A percentile compares a stretch with the other conserved stretches of the same genome.
These are phyloP conservation scores for Erpobdella octoculata DNA, from an alignment of 2,888 invertebrate species.

Conservation along the genomic window DNA sequence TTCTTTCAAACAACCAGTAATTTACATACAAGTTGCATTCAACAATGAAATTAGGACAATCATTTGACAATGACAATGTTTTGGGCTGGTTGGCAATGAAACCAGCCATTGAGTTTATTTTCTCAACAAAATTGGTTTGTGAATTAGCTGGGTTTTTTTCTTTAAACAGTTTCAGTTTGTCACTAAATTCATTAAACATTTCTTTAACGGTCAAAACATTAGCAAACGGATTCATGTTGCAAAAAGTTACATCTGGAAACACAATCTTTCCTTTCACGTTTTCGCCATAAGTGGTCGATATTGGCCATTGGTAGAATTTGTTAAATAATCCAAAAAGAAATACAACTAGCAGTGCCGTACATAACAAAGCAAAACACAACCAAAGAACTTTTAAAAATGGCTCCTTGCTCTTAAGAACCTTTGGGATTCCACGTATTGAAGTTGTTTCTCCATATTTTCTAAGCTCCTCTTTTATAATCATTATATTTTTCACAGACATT, in stretches of 20 bases:
- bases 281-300: conserved; percentile 2
- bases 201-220: too few relatives aligned
- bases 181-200: neutral
- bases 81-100: neutral
- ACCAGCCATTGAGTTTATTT: neutral
- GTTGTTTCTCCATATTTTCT: neutral
- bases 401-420: conserved; percentile 8
- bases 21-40: neutral
- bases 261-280: neutral
- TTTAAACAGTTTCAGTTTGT: too few relatives aligned
- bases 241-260: conserved; percentile 22
- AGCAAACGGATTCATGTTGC: conserved; percentile 8
- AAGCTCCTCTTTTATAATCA: too few relatives aligned
- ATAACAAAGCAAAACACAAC: neutral
- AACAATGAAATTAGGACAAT: neutral
- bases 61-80: neutral
- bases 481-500: too few relatives aligned
- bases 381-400: conserved; percentile 10
- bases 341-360: neutral
- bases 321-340: neutral
- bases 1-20: neutral
- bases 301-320: conserved; percentile 18
- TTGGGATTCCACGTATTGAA: neutral
- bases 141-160: neutral
- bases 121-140: neutral